Evolutionary conservation across 2,888 invertebrate genomes (phyloP).

Genomic region (Eilema caniola): DNA sequence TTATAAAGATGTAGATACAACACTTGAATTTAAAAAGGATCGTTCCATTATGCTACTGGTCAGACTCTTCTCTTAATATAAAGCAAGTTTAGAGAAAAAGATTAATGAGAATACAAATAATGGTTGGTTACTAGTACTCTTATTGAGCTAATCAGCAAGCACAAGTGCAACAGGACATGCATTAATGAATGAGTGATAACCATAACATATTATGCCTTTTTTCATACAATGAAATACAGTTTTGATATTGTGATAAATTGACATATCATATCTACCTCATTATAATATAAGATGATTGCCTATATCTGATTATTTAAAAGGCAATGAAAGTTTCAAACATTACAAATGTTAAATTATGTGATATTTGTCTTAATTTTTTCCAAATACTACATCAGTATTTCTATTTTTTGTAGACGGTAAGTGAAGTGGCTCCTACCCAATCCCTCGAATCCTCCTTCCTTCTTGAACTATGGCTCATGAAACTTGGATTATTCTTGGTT

Average conservation of each 20-base stretch:
- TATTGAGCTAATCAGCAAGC: too few relatives aligned
- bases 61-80: too few relatives aligned
- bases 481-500: slow-evolving; percentile 58
- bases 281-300: not conserved
- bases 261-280: not conserved
- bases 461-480: slow-evolving; percentile 48
- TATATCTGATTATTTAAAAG: not conserved
- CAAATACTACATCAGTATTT: slow-evolving; percentile 48
- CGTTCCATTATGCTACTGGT: too few relatives aligned
- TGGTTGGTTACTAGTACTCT: too few relatives aligned
- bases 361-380: not conserved
- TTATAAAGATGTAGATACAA: not conserved
- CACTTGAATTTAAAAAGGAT: not conserved
- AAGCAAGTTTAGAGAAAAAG: too few relatives aligned
- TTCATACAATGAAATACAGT: not conserved
- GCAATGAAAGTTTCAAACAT: slow-evolving; percentile 1
- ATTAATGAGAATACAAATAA: too few relatives aligned
- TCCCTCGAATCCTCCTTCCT: slow-evolving; percentile 49
- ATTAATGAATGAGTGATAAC: too few relatives aligned
- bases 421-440: slow-evolving; percentile 55
- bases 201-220: not conserved
- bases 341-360: not conserved
- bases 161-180: too few relatives aligned
- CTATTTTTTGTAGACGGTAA: slow-evolving; percentile 74
- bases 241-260: not conserved